Conservation (phyloP, 2,888 invertebrate genomes). For the Melieria crassipennis region DNA sequence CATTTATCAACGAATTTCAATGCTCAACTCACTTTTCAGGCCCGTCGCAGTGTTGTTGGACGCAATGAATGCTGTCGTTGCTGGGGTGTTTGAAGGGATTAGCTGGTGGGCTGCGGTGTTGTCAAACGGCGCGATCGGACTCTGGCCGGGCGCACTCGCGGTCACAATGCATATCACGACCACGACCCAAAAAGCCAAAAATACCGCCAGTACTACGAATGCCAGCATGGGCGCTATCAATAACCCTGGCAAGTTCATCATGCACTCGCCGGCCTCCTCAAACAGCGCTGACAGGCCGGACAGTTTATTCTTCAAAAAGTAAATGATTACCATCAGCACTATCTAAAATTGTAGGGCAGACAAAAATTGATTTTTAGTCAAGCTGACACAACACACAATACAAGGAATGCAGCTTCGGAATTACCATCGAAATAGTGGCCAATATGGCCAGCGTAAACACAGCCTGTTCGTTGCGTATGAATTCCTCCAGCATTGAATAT, state of each 20-base stretch:
- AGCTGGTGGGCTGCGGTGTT: conserved; percentile 48
- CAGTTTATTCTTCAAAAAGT: conserved; percentile 82
- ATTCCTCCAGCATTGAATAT: conserved; percentile 74
- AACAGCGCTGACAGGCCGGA: conserved; percentile 86
- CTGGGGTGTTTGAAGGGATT: conserved; percentile 21
- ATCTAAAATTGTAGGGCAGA: conserved; percentile 67
- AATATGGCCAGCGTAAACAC: conserved; percentile 86
- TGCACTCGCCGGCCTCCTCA: conserved; percentile 88
- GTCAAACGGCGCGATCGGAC: conserved; percentile 61
- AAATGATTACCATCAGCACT: conserved; percentile 77
- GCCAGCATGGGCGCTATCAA: conserved; percentile 87
- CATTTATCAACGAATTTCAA: neutral
- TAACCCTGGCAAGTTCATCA: conserved; percentile 84
- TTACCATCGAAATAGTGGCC: conserved; percentile 86
- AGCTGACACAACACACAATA: neutral
- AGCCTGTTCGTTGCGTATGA: conserved; percentile 85
- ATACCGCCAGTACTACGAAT: conserved; percentile 78
- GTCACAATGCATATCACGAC: conserved; percentile 85
- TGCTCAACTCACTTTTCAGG: conserved; percentile 54
- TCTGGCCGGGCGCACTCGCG: conserved; percentile 77
- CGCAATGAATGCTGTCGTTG: conserved; percentile 40
- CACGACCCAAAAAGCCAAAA: conserved; percentile 87
- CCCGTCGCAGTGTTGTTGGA: conserved; percentile 50
- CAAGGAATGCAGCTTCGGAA: neutral
- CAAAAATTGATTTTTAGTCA: neutral